These are phyloP conservation scores for Monomorium pharaonis DNA, from an alignment of 1,140 invertebrate genomes.

Conservation along the genomic window DNA sequence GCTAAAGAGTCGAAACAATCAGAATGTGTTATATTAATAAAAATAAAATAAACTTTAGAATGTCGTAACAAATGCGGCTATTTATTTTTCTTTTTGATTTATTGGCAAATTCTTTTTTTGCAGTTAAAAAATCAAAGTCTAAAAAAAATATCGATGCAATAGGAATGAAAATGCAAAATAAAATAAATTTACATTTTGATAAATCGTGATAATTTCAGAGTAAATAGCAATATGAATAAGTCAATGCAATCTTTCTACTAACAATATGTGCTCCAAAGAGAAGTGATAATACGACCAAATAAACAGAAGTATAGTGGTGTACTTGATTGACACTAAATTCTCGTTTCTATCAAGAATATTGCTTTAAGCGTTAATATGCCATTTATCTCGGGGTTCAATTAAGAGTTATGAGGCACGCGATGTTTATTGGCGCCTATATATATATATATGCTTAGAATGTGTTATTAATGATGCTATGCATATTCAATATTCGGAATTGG, in stretches of 20 bases:
- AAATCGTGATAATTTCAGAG: not conserved
- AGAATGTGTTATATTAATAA: not conserved
- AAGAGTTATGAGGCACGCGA: not conserved
- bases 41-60: not conserved
- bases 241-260: not conserved
- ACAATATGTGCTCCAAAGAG: not conserved
- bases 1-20: not conserved
- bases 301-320: not conserved
- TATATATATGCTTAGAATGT: conserved; percentile 12
- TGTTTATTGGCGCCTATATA: conserved; percentile 13
- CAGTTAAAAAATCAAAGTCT: not conserved
- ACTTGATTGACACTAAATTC: not conserved
- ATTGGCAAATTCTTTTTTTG: not conserved
- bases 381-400: conserved; percentile 1
- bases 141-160: not conserved
- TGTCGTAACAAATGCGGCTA: not conserved
- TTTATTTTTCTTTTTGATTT: not conserved
- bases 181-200: not conserved
- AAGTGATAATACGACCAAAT: not conserved
- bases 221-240: not conserved
- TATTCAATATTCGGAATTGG: conserved; percentile 17
- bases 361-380: not conserved
- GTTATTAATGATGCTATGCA: not conserved
- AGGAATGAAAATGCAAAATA: not conserved
- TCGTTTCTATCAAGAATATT: conserved; percentile 5